Conservation (phyloP, 2,797 vertebrate genomes). For the Rhynchonycteris naso region DNA sequence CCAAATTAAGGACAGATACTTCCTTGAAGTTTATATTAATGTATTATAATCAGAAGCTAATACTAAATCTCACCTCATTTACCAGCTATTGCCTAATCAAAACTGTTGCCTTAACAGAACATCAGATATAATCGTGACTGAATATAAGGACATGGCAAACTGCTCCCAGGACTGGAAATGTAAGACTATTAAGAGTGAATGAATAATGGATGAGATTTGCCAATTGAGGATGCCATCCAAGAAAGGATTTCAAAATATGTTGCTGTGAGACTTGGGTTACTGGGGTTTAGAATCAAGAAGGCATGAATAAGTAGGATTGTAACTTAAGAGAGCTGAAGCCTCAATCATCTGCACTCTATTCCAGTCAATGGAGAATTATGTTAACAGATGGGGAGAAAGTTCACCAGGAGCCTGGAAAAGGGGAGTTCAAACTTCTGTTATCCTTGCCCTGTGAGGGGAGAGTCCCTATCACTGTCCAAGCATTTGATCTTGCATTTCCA, state of each 20-base stretch:
- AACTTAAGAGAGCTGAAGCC: background rate
- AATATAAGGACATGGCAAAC: background rate
- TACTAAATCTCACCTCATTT: constrained; percentile 17
- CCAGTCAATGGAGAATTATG: background rate
- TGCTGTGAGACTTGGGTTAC: background rate
- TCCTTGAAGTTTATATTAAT: constrained; percentile 45
- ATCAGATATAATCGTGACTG: background rate
- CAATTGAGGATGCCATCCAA: background rate
- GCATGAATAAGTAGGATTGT: background rate
- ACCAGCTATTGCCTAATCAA: constrained; percentile 28
- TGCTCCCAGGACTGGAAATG: background rate
- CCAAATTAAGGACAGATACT: background rate
- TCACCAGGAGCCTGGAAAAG: background rate
- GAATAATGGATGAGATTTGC: background rate
- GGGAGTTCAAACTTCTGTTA: background rate
- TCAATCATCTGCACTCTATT: background rate
- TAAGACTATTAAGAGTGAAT: background rate
- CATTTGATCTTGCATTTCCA: accelerated
- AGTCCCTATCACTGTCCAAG: background rate
- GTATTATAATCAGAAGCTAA: background rate
- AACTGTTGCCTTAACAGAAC: constrained; percentile 7
- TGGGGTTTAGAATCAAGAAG: background rate
- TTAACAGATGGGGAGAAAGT: background rate
- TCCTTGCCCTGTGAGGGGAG: accelerated
- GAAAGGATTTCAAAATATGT: background rate